phyloP scores from a whole-genome alignment of 2,888 invertebrate genomes.

The Cantharis lateralis region DNA sequence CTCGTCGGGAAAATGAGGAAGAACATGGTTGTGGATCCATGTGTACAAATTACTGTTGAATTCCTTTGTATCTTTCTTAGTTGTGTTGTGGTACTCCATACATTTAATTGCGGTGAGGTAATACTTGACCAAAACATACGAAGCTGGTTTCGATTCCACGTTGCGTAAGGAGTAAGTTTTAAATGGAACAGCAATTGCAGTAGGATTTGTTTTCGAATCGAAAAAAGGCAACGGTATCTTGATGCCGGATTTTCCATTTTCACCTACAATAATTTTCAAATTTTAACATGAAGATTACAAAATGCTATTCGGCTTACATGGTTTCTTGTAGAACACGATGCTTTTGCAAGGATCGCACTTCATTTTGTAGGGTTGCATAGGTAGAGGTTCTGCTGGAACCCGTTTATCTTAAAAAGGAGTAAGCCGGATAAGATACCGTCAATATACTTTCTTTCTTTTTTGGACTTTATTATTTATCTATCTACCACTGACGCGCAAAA shows the following conservation, averaged over 20 bases:
- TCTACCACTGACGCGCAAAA: too few relatives aligned
- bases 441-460: too few relatives aligned
- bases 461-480: too few relatives aligned
- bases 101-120: conserved; percentile 60
- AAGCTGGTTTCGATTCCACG: conserved; percentile 52
- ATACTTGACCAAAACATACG: conserved; percentile 59
- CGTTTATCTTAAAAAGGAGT: background rate
- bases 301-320: background rate
- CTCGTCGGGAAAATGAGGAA: conserved; percentile 63
- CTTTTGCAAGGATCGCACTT: conserved; percentile 36
- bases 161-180: conserved; percentile 59
- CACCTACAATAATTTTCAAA: background rate
- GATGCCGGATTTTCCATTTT: conserved; percentile 16
- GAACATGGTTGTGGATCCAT: conserved; percentile 59
- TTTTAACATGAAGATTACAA: background rate
- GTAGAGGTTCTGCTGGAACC: conserved; percentile 4
- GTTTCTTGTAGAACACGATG: conserved; percentile 31
- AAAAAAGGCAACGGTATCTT: conserved; percentile 64
- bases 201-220: conserved; percentile 60
- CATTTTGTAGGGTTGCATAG: background rate
- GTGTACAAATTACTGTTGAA: conserved; percentile 61
- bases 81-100: conserved; percentile 52
- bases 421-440: too few relatives aligned
- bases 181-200: conserved; percentile 67
- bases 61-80: conserved; percentile 46